These are phyloP conservation scores for Sebastes diploproa DNA, from an alignment of 2,797 vertebrate genomes.

Conservation along the genomic window DNA sequence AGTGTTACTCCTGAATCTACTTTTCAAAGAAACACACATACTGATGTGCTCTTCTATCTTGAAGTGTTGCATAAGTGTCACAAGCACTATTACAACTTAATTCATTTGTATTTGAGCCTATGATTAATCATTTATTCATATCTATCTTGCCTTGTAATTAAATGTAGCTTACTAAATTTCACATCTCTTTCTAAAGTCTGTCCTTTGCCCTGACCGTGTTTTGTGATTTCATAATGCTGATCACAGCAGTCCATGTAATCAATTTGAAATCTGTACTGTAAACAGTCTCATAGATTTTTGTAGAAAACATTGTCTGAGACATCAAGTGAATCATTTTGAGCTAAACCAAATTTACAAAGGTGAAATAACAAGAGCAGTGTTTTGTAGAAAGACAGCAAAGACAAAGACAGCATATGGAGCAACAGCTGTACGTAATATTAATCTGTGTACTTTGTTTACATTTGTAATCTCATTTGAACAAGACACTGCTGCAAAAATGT, in stretches of 20 bases:
- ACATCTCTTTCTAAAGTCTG: no score
- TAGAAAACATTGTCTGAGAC: not conserved
- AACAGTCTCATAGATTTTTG: not conserved
- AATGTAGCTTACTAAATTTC: no score
- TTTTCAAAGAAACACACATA: no score
- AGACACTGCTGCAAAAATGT: not conserved
- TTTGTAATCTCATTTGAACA: not conserved
- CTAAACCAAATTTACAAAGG: not conserved
- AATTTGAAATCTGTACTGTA: not conserved
- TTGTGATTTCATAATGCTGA: slow-evolving; percentile 5
- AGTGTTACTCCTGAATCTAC: no score
- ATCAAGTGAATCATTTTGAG: not conserved
- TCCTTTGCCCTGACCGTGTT: not conserved
- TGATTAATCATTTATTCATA: no score
- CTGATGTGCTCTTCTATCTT: no score
- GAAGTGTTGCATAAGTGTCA: no score
- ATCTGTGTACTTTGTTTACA: not conserved
- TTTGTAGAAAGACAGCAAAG: not conserved
- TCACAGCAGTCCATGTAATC: not conserved
- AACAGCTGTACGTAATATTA: not conserved
- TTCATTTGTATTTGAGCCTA: no score
- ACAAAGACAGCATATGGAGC: not conserved
- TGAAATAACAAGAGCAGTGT: not conserved
- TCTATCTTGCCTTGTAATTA: not conserved
- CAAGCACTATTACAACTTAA: no score